Evolutionary conservation across 2,888 invertebrate species (phyloP), one percentile per base, ranked within the genome.

Genomic region (Leptura quadrifasciata): DNA sequence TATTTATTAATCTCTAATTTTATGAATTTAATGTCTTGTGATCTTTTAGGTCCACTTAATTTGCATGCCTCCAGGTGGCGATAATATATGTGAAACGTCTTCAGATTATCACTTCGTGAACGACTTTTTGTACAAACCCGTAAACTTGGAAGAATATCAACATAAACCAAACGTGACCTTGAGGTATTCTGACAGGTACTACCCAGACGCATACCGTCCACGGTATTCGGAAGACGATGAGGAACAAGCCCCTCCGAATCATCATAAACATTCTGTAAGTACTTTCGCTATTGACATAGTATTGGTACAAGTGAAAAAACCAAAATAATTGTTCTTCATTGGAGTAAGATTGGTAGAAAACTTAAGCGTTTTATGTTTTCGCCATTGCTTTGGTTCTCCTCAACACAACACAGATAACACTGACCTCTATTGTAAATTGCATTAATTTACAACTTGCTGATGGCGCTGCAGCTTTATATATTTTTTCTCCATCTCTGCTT

Each of bases 71-170:
- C 96, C 96, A 4, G 94, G 94, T 27, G 94, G 94, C 75, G 97
- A 97, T 85, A 97, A 95, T 89, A 96, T 94, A 85, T 97, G 97
- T 90, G 94, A 95, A 84, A 95, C 95, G 88, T 97, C 97, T 0
- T 94, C 96, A 8, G 95, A 96, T 86, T 97, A 94, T 88, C 96
- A 97, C 88, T 96, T 97, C 87, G 96, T 97, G 81, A 97, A 97
- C 89, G 97, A 97, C 81, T 97, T 96, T 89, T 91, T 97, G 24
- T 97, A 97, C 91, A 94, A 95, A 85, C 96, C 97, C 1, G 91
- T 97, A 86, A 96, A 96, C 87, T 92, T 94, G 79, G 95, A 95
- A 85, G 96, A 96, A 88, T 94, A 94, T 68, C 94, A 95, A 87
- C 92, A 91, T 83, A 95, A 94, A 83, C 96, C 96, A 31, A 96